A percentile compares a stretch with the other conserved stretches of the same genome.
Conservation (phyloP, 1,140 invertebrate genomes). For the Protaetia brevitarsis region DNA sequence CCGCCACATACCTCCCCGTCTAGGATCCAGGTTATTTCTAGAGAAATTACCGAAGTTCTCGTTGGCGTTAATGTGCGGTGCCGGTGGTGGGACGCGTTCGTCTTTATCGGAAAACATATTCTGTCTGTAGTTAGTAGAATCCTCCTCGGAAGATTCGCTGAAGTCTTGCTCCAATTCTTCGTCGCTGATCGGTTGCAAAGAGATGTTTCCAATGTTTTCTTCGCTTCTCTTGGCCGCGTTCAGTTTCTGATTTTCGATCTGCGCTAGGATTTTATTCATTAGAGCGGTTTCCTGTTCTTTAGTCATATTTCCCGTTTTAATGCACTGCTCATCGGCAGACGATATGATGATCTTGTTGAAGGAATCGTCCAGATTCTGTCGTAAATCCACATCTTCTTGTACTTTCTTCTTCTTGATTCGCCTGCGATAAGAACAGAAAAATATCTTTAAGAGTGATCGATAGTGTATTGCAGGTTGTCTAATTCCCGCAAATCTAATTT, state of each 20-base stretch:
- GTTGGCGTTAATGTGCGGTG: background rate
- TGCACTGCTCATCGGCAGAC: constrained; percentile 72
- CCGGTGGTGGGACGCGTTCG: constrained; percentile 45
- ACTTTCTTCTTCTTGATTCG: constrained; percentile 39
- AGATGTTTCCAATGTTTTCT: constrained; percentile 34
- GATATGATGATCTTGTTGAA: constrained; percentile 64
- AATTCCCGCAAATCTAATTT: constrained; percentile 1
- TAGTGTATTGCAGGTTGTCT: background rate
- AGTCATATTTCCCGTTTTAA: constrained; percentile 63
- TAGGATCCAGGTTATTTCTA: constrained; percentile 5
- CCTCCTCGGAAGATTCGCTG: constrained; percentile 30
- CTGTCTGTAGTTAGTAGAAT: constrained; percentile 31
- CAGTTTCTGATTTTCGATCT: constrained; percentile 76
- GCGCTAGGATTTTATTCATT: constrained; percentile 72
- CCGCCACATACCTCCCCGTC: constrained; percentile 22
- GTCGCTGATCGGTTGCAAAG: constrained; percentile 48
- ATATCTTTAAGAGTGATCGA: too few species aligned
- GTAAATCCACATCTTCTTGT: constrained; percentile 53
- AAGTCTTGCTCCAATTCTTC: constrained; percentile 49
- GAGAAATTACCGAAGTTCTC: constrained; percentile 25
- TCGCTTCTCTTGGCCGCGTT: constrained; percentile 65
- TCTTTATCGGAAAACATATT: constrained; percentile 53
- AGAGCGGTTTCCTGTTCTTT: constrained; percentile 76
- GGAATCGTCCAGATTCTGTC: constrained; percentile 24
- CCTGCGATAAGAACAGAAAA: constrained; percentile 37